Conservation (phyloP, 2,113 vertebrate genomes). For the Lepus timidus region DNA sequence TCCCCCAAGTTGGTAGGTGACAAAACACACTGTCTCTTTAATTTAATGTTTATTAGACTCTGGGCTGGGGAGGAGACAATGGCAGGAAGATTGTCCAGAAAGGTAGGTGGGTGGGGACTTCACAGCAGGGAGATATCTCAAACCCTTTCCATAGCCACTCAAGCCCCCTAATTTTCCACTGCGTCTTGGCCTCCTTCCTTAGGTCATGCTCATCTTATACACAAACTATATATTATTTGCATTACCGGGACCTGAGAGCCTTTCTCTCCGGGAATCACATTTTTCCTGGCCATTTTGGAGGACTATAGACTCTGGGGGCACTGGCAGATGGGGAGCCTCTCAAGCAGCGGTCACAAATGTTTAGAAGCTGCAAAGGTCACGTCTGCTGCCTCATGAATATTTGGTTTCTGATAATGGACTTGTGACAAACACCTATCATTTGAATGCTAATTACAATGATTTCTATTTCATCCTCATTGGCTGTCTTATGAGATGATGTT, state of each 20-base stretch:
- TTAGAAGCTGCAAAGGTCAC: conserved; percentile 56
- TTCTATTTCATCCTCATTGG: conserved; percentile 56
- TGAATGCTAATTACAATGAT: conserved; percentile 51
- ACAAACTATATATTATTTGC: background rate
- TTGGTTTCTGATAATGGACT: conserved; percentile 69
- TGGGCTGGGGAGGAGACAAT: background rate
- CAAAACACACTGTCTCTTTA: background rate
- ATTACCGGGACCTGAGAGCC: background rate
- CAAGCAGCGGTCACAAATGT: conserved; percentile 32
- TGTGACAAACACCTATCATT: conserved; percentile 65
- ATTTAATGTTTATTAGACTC: background rate
- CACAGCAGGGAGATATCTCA: background rate
- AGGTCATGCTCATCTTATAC: background rate
- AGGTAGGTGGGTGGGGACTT: background rate
- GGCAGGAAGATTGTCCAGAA: background rate
- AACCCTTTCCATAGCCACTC: conserved; percentile 16
- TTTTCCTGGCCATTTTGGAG: conserved; percentile 33
- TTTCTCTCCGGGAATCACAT: conserved; percentile 51
- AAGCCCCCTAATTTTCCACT: background rate
- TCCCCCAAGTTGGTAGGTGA: background rate
- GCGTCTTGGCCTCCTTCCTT: background rate
- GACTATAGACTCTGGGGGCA: background rate
- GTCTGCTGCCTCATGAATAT: conserved; percentile 54
- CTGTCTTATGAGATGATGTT: conserved; percentile 49
- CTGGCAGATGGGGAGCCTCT: background rate